Evolutionary conservation across 2,113 vertebrate genomes (phyloP), one percentile per base, ranked within the genome.

Genomic region (Oryzias javanicus): DNA sequence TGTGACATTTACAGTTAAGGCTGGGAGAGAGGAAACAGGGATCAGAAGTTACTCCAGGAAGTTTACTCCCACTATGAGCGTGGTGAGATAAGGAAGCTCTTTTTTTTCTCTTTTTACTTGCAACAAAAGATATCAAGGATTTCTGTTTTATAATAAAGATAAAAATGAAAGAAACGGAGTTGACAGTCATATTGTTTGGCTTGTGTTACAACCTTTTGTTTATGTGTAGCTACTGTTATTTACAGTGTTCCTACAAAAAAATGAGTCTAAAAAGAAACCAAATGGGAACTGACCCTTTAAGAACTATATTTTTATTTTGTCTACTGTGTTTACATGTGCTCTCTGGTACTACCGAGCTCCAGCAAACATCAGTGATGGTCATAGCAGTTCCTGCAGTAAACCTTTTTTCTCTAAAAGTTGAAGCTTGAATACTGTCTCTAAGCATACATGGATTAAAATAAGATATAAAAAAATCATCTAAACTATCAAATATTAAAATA

Each of bases 21-120:
- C 14, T 40, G 10, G 42, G 45, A 72, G 60, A 72, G 58, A 79
- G 85, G 74, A 90, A 88, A 80, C 78, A 70, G 60, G 72, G 81
- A 68, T 55, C 70, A 55, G 55, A 42, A 55, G 56, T 71, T 54
- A 18, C 56, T 52, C 55, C 82, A 86, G 87, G 87, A 90, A 87
- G 81, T 83, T 44, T 20, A 69, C 83, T 74, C 86, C 85, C 82
- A 76, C 76, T 65, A 49, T 3, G 49, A 19, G 41, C 51, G 66
- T 35, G 49, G 50, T 54, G 40, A 79, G 82, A 89, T 83, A 81
- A 84, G 83, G 56, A 78, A 60, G 55, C 55, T 70, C 60, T 72
- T 75, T 59, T 41, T 13, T 18, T 35, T 29, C 25, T 52, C 17
- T 52, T 10, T 40, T 16, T n/a, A 10, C 1, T 49, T 49, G 1